Evolutionary conservation across 2,888 invertebrate species (phyloP).

Genomic region (Drosophila yooni): DNA sequence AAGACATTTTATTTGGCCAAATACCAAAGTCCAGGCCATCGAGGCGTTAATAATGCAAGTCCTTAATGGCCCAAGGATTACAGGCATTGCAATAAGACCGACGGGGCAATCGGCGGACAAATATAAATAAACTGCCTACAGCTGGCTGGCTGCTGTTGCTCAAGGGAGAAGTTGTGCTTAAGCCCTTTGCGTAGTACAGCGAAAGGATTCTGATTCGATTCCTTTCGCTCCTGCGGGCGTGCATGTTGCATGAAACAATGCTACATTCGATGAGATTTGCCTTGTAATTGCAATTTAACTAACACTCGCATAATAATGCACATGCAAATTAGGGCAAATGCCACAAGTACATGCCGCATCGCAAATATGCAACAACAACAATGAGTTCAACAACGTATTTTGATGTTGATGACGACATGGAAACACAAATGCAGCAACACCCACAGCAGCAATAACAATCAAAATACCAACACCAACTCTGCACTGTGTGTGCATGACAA

Average conservation of each 20-base stretch:
- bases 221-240: background rate
- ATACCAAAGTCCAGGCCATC: background rate
- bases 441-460: constrained; percentile 33
- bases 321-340: constrained; percentile 40
- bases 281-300: constrained; percentile 77
- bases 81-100: constrained; percentile 61
- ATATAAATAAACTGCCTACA: constrained; percentile 68
- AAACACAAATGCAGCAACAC: constrained; percentile 47
- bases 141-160: constrained; percentile 19
- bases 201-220: background rate
- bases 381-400: constrained; percentile 12
- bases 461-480: constrained; percentile 20
- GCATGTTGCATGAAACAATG: constrained; percentile 46
- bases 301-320: constrained; percentile 73
- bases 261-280: constrained; percentile 62
- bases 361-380: constrained; percentile 47
- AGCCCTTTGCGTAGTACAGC: constrained; percentile 20
- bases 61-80: constrained; percentile 63
- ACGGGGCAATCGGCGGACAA: constrained; percentile 9
- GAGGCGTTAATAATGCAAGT: constrained; percentile 69
- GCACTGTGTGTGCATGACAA: constrained; percentile 63
- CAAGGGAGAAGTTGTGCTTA: constrained; percentile 21
- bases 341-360: constrained; percentile 46
- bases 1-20: constrained; percentile 15
- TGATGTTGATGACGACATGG: constrained; percentile 46